Evolutionary conservation across 2,888 invertebrate species (phyloP), one percentile per base, ranked within the genome.

Genomic region (Thecophora atra): DNA sequence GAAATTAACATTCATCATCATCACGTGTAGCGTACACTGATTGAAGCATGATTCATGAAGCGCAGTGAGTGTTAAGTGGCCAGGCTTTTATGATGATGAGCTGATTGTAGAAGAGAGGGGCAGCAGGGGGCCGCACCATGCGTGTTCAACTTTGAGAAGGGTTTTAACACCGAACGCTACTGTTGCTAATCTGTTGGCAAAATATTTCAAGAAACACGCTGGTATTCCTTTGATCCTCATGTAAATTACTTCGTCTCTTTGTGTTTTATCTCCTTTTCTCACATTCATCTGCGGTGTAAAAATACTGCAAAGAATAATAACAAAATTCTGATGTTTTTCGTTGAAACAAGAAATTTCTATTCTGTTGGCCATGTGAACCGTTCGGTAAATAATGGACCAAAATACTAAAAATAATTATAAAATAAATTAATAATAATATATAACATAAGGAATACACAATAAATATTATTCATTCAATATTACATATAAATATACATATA

Each of bases 1-100:
- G 83, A 82, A 81, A 82, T 82, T 81, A 73, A 47, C 65, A 28
- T 65, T 47, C 64, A 52, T 47, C 37, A 37, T 37, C 37, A 11
- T 37, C 63, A 62, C 21, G 52, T 58, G 62, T 42, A 58, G 15
- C 47, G 47, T n/a, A 47, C 47, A n/a, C 47, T 47, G 47, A 47
- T 47, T 47, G 47, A 47, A 47, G 47, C 17, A 47, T 47, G 47
- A 17, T 2, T 37, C 37, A 13, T 47, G 47, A 47, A 17, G 17
- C 5, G 47, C 47, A n/a, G 47, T 11, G 47, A 47, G 47, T 47
- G 47, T 6, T 15, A n/a, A 47, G 47, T n/a, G 47, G 47, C 47
- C 60, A 56, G 47, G 47, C 8, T 11, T 6, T n/a, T 5, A 47
- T 17, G 47, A 3, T 17, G 47, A 47, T 15, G 47, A 0, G 44